Percentiles rank a stretch among this genome's conserved stretches.
These are phyloP conservation scores for Leucoma salicis DNA, from an alignment of 2,888 invertebrate species.

Conservation along the genomic window DNA sequence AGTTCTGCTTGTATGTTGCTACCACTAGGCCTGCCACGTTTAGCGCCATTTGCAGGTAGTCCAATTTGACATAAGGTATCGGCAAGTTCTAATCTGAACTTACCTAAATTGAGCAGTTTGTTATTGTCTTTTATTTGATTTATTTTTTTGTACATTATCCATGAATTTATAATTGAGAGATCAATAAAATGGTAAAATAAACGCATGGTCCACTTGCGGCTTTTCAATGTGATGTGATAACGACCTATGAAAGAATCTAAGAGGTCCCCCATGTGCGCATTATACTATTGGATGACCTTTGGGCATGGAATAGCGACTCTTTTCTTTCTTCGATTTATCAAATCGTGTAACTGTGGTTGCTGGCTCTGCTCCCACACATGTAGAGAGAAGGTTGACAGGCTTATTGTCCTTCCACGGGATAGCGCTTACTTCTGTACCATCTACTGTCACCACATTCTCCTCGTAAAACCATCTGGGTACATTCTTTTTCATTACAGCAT, in stretches of 20 bases:
- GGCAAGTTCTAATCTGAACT: slow-evolving; percentile 40
- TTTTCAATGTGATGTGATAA: slow-evolving; percentile 38
- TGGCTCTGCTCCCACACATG: slow-evolving; percentile 40
- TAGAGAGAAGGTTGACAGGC: slow-evolving; percentile 42
- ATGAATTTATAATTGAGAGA: slow-evolving; percentile 39
- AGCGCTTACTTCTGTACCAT: slow-evolving; percentile 35
- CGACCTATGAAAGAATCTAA: slow-evolving; percentile 30
- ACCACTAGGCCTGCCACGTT: slow-evolving; percentile 35
- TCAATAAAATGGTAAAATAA: slow-evolving; percentile 43
- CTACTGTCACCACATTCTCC: slow-evolving; percentile 36
- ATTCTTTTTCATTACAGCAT: slow-evolving; percentile 36
- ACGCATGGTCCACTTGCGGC: slow-evolving; percentile 41
- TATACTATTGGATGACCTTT: slow-evolving; percentile 34
- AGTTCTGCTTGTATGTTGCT: slow-evolving; percentile 28
- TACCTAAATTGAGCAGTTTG: slow-evolving; percentile 40
- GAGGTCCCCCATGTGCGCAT: slow-evolving; percentile 29
- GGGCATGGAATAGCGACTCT: slow-evolving; percentile 29
- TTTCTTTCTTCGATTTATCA: slow-evolving; percentile 33
- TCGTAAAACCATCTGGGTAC: slow-evolving; percentile 38
- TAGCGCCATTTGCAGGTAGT: slow-evolving; percentile 38
- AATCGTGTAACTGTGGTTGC: slow-evolving; percentile 33
- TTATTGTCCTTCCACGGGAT: slow-evolving; percentile 50
- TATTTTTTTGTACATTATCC: slow-evolving; percentile 38
- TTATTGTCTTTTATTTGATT: slow-evolving; percentile 21
- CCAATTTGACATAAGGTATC: slow-evolving; percentile 39